A percentile compares a stretch with the other conserved stretches of the same genome.
Conservation (phyloP, 2,888 invertebrate species). For the Lithophane ornitopus region DNA sequence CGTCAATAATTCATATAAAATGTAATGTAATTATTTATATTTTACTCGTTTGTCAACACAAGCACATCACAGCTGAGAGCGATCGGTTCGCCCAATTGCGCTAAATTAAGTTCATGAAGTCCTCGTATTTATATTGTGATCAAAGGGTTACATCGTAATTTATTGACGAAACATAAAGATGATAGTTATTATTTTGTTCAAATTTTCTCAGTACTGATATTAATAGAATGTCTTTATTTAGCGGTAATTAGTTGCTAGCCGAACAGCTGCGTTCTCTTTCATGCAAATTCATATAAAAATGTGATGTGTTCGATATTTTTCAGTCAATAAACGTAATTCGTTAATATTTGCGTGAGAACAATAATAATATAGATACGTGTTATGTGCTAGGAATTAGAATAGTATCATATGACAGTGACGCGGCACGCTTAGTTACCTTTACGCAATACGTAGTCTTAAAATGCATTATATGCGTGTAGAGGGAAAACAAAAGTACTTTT, state of each 20-base stretch:
- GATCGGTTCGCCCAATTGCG: slow-evolving; percentile 31
- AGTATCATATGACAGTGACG: not conserved
- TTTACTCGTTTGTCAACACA: slow-evolving; percentile 40
- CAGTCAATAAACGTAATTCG: slow-evolving; percentile 32
- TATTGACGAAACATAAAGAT: slow-evolving; percentile 29
- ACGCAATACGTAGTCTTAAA: slow-evolving; percentile 47
- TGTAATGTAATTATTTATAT: slow-evolving; percentile 59
- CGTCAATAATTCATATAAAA: slow-evolving; percentile 64
- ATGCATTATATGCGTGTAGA: slow-evolving; percentile 33
- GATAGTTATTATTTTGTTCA: slow-evolving; percentile 21
- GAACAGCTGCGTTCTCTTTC: slow-evolving; percentile 8
- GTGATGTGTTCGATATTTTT: slow-evolving; percentile 40
- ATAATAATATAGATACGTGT: slow-evolving; percentile 30
- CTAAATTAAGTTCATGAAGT: slow-evolving; percentile 35
- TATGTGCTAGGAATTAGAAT: slow-evolving; percentile 37
- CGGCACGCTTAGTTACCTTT: slow-evolving; percentile 49
- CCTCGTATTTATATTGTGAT: slow-evolving; percentile 26
- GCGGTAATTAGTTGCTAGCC: slow-evolving; percentile 26
- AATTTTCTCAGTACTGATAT: slow-evolving; percentile 2
- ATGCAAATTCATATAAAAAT: slow-evolving; percentile 26
- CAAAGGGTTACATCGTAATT: slow-evolving; percentile 27
- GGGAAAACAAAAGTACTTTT: not conserved
- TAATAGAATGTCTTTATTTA: slow-evolving; percentile 41
- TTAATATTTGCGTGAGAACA: slow-evolving; percentile 42
- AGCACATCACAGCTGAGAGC: slow-evolving; percentile 53